Percentiles rank a stretch among this genome's conserved stretches.
Evolutionary conservation across 64 coral and sea anemone genomes (phyloP).

Genomic region (Hydrozoanthus tunicans): DNA sequence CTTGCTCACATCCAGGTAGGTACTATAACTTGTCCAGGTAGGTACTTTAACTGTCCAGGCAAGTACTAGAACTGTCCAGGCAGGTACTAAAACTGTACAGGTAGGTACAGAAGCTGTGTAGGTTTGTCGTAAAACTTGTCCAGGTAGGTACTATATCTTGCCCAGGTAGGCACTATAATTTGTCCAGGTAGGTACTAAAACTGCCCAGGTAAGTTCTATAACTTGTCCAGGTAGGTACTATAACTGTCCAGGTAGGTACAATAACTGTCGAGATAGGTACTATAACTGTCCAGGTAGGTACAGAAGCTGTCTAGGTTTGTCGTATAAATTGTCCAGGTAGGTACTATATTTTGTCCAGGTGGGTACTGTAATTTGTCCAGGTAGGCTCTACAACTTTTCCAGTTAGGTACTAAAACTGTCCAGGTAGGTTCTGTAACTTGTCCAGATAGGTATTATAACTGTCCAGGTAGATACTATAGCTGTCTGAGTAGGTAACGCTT

Average conservation of each 20-base stretch:
- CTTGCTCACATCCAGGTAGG: conserved; percentile 85
- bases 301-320: background rate
- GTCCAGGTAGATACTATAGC: too few species aligned
- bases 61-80: conserved; percentile 17
- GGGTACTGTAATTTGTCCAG: background rate
- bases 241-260: background rate
- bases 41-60: background rate
- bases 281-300: too few species aligned
- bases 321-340: background rate
- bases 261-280: too few species aligned
- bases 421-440: too few species aligned
- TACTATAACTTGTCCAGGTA: too few species aligned
- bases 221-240: background rate
- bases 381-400: too few species aligned
- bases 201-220: too few species aligned
- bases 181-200: conserved; percentile 50
- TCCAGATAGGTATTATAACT: background rate
- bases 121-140: too few species aligned
- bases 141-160: background rate
- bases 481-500: conserved; percentile 48
- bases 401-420: too few species aligned
- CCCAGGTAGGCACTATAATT: too few species aligned
- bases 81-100: background rate
- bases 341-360: conserved; percentile 48
- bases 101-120: too few species aligned